Conservation (phyloP, 2,797 vertebrate species). For the Alectoris magna region DNA sequence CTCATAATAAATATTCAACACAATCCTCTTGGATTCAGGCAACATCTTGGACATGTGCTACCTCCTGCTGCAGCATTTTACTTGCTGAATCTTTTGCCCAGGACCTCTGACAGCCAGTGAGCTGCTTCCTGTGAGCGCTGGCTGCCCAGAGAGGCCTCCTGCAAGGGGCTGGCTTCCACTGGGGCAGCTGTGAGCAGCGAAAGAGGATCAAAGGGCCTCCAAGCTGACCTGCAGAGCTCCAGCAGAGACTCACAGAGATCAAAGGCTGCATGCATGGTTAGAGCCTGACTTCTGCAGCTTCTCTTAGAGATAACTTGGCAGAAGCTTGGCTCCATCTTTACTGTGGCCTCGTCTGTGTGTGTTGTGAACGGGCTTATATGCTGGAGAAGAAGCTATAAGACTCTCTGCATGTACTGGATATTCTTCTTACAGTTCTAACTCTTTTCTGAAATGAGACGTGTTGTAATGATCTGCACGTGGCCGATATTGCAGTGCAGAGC, state of each 20-base stretch:
- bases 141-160: conserved; percentile 20
- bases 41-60: not conserved
- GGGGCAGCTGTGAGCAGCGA: not conserved
- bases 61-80: not conserved
- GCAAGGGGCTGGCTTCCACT: conserved; percentile 11
- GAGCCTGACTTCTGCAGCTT: not conserved
- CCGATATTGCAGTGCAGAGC: not conserved
- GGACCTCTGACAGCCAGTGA: not conserved
- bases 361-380: not conserved
- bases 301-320: not conserved
- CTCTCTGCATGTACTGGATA: rapidly evolving
- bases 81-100: not conserved
- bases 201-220: conserved; percentile 41
- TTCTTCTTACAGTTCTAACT: not conserved
- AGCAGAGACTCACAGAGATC: not conserved
- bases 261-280: not conserved
- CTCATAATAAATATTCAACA: rapidly evolving
- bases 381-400: not conserved
- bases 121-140: not conserved
- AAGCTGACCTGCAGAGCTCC: conserved; percentile 30
- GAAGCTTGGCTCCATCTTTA: not conserved
- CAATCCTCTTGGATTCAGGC: not conserved
- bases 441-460: rapidly evolving
- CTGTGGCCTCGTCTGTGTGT: rapidly evolving
- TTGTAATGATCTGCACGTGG: not conserved